Base-by-base conservation (phyloP, 2,797 vertebrate species). In the Paramormyrops hopkinsi region DNA sequence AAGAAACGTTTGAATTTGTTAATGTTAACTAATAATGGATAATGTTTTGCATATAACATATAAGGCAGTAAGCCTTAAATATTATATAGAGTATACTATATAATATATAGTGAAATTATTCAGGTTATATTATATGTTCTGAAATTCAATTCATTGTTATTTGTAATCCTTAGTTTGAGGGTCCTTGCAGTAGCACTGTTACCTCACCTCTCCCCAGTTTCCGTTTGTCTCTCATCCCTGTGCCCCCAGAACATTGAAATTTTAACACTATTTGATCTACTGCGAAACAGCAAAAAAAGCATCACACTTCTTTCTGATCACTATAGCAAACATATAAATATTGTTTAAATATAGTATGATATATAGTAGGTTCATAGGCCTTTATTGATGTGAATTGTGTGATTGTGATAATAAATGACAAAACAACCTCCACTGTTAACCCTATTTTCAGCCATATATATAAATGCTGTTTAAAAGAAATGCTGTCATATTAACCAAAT, bases 51-150 rank as follows among this genome's bases (percentile, higher is more conserved):
- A 50, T 29, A 51, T 33, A 65, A 51, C 48, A 29, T 29, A 7
- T 19, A 86, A 17, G 29, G 25, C 51, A 19, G 85, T 56, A 6
- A 54, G 95, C 94, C 94, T 96, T 95, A 95, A 93, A 92, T 92
- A 90, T 91, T 29, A 56, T 88, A 51, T 88, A 65, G 89, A 89
- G 83, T 88, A 69, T 88, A 88, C 6, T 59, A 48, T 48, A 25
- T 37, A 33, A 17, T 86, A 54, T 7, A 86, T 17, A 8, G 25
- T 50, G n/a, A 29, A 41, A 76, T n/a, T 19, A 76, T 76, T 76
- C 73, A 19, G 29, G 29, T 44, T n/a, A 41, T 48, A 9, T 54
- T 76, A 76, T 44, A 19, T 76, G 14, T 37, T 41, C 14, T 76
- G 33, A 41, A 76, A 76, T 76, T 76, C 0, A 76, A 8, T 76